Evolutionary conservation across 92 coral and sea anemone genomes (phyloP).

Genomic region (Umimayanthus kanabou): DNA sequence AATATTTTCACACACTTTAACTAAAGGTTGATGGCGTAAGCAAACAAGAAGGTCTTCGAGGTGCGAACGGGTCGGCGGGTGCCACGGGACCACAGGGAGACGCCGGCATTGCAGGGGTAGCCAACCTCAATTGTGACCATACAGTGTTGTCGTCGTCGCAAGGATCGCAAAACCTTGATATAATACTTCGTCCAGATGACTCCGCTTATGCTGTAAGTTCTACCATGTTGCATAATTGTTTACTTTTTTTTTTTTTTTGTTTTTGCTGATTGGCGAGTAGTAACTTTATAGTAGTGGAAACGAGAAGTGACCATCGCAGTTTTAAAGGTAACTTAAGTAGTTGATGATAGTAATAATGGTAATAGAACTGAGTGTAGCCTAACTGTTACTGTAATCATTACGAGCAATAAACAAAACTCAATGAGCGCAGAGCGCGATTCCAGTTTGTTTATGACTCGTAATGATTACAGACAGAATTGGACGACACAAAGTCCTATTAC

Average conservation of each 20-base stretch:
- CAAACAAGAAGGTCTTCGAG: constrained; percentile 21
- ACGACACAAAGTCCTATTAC: too few species aligned
- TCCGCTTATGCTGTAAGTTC: not conserved
- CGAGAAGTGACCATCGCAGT: too few species aligned
- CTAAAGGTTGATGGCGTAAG: not conserved
- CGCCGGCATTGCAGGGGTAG: not conserved
- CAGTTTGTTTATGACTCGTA: too few species aligned
- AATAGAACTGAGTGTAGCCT: too few species aligned
- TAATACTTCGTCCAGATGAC: not conserved
- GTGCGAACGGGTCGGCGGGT: constrained; percentile 7
- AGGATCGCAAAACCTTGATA: not conserved
- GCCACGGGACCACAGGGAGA: constrained; percentile 8
- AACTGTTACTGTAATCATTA: too few species aligned
- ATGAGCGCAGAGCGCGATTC: not conserved
- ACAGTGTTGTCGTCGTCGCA: not conserved
- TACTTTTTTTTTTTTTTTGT: too few species aligned
- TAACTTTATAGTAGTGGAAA: too few species aligned
- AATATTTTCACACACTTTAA: not conserved
- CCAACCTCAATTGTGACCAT: constrained; percentile 12
- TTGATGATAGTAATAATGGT: too few species aligned
- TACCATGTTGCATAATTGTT: not conserved
- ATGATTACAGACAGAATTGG: too few species aligned
- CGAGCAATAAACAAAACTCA: too few species aligned
- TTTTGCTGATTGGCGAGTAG: too few species aligned
- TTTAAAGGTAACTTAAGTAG: too few species aligned